Percentiles rank a stretch among this genome's conserved stretches.
Evolutionary conservation across 2,888 invertebrate genomes (phyloP).

Genomic region (Cephus nigrinus): DNA sequence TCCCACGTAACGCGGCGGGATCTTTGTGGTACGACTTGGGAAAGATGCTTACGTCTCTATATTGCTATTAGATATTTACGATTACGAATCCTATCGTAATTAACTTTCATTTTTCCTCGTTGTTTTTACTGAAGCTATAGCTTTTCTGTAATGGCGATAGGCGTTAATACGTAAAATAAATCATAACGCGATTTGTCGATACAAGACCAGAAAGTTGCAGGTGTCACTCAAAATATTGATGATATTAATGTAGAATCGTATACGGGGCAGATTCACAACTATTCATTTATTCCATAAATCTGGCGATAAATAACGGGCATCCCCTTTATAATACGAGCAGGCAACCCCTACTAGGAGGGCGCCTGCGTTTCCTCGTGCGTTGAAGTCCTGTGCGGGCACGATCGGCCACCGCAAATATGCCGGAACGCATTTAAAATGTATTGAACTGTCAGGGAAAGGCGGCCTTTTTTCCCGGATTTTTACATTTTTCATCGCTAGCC

Average conservation of each 20-base stretch:
- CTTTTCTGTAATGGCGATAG: neutral
- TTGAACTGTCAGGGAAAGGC: conserved; percentile 63
- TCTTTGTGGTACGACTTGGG: neutral
- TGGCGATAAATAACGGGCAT: conserved; percentile 64
- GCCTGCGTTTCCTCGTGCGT: conserved; percentile 11
- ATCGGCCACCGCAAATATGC: conserved; percentile 56
- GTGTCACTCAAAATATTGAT: neutral
- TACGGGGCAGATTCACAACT: neutral
- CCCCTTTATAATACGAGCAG: neutral
- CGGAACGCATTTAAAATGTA: conserved; percentile 67
- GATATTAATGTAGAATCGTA: conserved; percentile 1
- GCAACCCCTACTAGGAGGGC: conserved; percentile 3
- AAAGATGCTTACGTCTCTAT: neutral
- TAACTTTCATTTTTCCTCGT: neutral
- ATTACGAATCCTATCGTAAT: neutral
- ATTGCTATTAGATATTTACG: neutral
- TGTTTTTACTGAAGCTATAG: neutral
- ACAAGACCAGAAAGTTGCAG: neutral
- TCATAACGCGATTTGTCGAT: neutral
- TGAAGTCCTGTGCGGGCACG: conserved; percentile 6
- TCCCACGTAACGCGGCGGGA: neutral
- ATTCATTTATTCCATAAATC: conserved; percentile 63
- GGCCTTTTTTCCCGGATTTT: conserved; percentile 56
- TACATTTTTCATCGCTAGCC: conserved; percentile 63
- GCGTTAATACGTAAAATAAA: neutral